A percentile compares a stretch with the other conserved stretches of the same genome.
Evolutionary conservation across 1,140 invertebrate genomes (phyloP).

Genomic region (Samia ricini): DNA sequence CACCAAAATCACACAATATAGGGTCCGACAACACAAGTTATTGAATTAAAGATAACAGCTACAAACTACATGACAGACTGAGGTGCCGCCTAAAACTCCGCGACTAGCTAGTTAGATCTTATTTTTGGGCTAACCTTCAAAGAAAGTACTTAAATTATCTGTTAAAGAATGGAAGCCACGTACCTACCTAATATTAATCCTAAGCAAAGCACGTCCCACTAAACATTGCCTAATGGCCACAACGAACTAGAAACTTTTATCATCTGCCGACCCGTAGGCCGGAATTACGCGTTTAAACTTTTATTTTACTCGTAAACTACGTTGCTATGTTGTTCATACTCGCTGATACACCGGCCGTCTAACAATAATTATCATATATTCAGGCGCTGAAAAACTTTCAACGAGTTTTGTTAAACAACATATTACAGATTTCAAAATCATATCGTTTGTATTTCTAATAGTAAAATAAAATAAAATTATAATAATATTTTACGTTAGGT

Average conservation of each 20-base stretch:
- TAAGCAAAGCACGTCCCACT: conserved; percentile 21
- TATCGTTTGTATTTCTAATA: too few relatives aligned
- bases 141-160: not conserved
- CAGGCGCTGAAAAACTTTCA: not conserved
- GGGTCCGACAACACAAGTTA: too few relatives aligned
- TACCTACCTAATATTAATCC: conserved; percentile 10
- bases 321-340: conserved; percentile 9
- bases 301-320: conserved; percentile 26
- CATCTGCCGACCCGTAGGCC: conserved; percentile 28
- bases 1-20: too few relatives aligned
- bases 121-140: too few relatives aligned
- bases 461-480: too few relatives aligned
- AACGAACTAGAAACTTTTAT: conserved; percentile 43
- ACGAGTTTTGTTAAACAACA: conserved; percentile 5
- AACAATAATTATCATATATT: not conserved
- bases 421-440: too few relatives aligned
- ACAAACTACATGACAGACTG: too few relatives aligned
- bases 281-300: conserved; percentile 36
- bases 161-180: not conserved
- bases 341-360: conserved; percentile 1
- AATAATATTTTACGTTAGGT: not conserved
- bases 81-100: too few relatives aligned
- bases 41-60: too few relatives aligned
- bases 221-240: conserved; percentile 39
- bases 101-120: too few relatives aligned